A percentile compares a stretch with the other conserved stretches of the same genome.
phyloP scores from a whole-genome alignment of 2,797 vertebrate species.

The Chanos chanos region DNA sequence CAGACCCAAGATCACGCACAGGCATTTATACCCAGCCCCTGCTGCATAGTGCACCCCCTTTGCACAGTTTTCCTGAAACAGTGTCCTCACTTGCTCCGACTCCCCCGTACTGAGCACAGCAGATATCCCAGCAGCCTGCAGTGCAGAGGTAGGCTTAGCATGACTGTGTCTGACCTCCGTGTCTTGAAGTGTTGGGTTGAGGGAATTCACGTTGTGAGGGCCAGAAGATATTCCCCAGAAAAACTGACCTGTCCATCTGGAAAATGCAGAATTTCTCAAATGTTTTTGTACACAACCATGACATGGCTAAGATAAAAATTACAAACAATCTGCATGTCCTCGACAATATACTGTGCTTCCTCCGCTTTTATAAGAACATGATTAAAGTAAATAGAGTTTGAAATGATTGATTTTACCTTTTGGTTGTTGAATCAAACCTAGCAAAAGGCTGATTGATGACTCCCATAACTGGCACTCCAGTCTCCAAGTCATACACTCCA shows the following conservation, averaged over 20 bases:
- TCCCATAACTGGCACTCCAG: slow-evolving; percentile 62
- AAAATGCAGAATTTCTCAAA: neutral
- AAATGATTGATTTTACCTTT: neutral
- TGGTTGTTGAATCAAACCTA: slow-evolving; percentile 42
- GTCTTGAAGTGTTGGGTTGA: neutral
- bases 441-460: slow-evolving; percentile 68
- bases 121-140: slow-evolving; percentile 17
- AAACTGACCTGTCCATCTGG: slow-evolving; percentile 50
- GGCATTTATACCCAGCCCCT: slow-evolving; percentile 22
- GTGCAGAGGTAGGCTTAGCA: no score
- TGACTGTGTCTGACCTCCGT: no score
- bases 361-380: no score
- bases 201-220: slow-evolving; percentile 50
- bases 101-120: slow-evolving; percentile 61
- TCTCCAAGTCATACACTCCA: slow-evolving; percentile 57
- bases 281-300: no score
- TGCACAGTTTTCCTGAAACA: neutral
- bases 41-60: neutral
- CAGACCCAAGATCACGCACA: slow-evolving; percentile 39
- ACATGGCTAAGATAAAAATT: no score
- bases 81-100: slow-evolving; percentile 13
- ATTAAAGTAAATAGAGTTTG: no score
- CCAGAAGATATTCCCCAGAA: slow-evolving; percentile 57
- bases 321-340: no score
- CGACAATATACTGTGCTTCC: no score